These are phyloP conservation scores for Chelonus insularis DNA, from an alignment of 1,140 invertebrate species.

Conservation along the genomic window DNA sequence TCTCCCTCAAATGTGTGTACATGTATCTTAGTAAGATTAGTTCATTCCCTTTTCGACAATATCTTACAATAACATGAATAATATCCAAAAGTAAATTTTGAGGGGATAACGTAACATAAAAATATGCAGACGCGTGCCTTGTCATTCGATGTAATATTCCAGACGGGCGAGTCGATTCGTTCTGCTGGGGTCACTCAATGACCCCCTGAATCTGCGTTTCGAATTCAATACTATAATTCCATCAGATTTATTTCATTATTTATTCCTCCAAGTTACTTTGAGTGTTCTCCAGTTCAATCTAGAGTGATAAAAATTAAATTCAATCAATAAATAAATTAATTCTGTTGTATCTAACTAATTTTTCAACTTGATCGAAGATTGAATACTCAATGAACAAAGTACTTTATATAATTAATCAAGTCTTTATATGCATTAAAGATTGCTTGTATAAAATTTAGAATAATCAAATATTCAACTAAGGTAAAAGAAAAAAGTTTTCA, in stretches of 20 bases:
- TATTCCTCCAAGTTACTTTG: no score
- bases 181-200: slow-evolving; percentile 5
- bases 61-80: slow-evolving; percentile 27
- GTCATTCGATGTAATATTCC: slow-evolving; percentile 26
- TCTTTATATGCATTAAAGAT: no score
- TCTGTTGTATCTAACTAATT: no score
- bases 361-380: no score
- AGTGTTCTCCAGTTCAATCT: neutral
- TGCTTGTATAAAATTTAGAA: no score
- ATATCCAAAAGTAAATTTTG: slow-evolving; percentile 19
- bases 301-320: no score
- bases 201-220: slow-evolving; percentile 9
- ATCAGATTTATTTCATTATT: slow-evolving; percentile 15
- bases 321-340: no score
- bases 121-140: slow-evolving; percentile 6
- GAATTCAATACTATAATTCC: slow-evolving; percentile 20
- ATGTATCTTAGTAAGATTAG: slow-evolving; percentile 1
- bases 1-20: slow-evolving; percentile 12
- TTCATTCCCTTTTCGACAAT: slow-evolving; percentile 9
- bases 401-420: no score
- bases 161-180: slow-evolving; percentile 21
- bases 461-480: no score
- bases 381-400: no score
- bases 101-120: neutral
- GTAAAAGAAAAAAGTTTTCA: no score